These are phyloP conservation scores for Mimachlamys varia DNA, from an alignment of 2,888 invertebrate genomes.

Conservation along the genomic window DNA sequence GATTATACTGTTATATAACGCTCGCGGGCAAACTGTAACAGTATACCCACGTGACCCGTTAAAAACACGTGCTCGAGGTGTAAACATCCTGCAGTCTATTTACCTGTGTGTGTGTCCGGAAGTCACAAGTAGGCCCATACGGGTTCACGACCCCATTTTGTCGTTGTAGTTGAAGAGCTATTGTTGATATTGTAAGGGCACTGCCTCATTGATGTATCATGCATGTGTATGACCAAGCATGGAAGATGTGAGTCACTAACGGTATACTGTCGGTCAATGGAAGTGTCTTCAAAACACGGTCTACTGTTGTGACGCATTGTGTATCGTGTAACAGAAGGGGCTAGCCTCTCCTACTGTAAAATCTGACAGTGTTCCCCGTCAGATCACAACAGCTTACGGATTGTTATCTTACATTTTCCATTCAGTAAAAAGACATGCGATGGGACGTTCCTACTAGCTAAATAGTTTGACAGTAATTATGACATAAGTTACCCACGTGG, in stretches of 20 bases:
- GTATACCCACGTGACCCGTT: neutral
- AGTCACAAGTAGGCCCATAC: neutral
- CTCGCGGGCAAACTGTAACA: neutral
- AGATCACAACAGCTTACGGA: neutral
- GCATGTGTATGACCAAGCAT: conserved; percentile 11
- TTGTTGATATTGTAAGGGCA: neutral
- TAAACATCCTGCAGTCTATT: conserved; percentile 1
- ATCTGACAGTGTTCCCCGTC: neutral
- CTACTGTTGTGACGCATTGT: neutral
- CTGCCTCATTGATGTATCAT: conserved; percentile 13
- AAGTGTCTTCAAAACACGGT: conserved; percentile 19
- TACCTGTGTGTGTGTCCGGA: conserved; percentile 18
- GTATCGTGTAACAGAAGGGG: neutral
- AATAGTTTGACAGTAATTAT: neutral
- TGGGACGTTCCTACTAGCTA: neutral
- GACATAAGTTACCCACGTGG: conserved; percentile 16
- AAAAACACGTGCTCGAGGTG: neutral
- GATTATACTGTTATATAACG: neutral
- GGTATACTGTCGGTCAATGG: neutral
- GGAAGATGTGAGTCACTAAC: conserved; percentile 3
- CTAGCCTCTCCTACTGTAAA: neutral
- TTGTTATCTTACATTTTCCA: neutral
- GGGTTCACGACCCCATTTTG: conserved; percentile 20
- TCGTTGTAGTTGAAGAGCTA: neutral
- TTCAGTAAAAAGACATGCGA: neutral